Percentiles rank a stretch among this genome's conserved stretches.
phyloP scores from a whole-genome alignment of 2,113 vertebrate species.

The Alethe castanea region DNA sequence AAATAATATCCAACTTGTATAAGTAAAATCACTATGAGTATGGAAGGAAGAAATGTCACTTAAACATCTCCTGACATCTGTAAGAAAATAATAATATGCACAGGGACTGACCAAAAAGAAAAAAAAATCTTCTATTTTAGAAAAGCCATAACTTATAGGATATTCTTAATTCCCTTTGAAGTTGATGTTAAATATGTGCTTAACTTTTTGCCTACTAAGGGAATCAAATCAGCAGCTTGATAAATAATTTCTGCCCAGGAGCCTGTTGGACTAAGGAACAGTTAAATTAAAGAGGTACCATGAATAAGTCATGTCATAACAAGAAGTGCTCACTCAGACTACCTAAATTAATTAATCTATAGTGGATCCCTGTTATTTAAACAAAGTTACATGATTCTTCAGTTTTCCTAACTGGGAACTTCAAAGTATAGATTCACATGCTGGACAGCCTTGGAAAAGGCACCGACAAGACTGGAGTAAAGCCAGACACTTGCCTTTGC shows the following conservation, averaged over 20 bases:
- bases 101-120: neutral
- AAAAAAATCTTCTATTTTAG: neutral
- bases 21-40: neutral
- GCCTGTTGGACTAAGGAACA: neutral
- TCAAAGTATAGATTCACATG: neutral
- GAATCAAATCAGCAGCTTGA: neutral
- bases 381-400: neutral
- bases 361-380: neutral
- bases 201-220: neutral
- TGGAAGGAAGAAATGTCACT: neutral
- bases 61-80: neutral
- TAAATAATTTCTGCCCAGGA: neutral
- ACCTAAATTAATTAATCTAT: neutral
- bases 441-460: neutral
- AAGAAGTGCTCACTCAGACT: neutral
- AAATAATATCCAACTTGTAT: neutral
- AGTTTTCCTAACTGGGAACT: neutral
- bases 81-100: slow-evolving; percentile 6
- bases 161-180: slow-evolving; percentile 19
- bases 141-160: neutral
- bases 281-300: neutral
- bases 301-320: neutral
- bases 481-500: neutral
- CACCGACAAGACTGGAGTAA: neutral
- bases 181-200: neutral